phyloP scores from a whole-genome alignment of 2,797 vertebrate genomes.

The Danio kyathit region DNA sequence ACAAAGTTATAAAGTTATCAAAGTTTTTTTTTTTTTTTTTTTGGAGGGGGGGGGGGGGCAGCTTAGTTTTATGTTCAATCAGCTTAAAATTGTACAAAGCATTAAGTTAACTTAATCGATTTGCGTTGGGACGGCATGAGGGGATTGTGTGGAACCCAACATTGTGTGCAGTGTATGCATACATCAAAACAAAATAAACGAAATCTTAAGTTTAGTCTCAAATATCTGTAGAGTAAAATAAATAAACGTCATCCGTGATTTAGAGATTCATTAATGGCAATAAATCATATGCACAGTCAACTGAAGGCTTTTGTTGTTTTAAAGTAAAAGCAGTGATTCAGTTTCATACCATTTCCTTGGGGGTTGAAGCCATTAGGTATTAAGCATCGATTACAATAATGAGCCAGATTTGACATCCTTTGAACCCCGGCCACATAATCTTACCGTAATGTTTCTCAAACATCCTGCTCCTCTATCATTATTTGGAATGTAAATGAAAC shows the following conservation, averaged over 20 bases:
- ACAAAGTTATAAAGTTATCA: too few relatives aligned
- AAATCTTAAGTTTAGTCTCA: too few relatives aligned
- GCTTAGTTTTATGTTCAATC: too few relatives aligned
- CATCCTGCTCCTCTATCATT: background rate
- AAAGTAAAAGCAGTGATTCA: conserved; percentile 18
- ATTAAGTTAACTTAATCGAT: too few relatives aligned
- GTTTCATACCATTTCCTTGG: background rate
- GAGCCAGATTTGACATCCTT: background rate
- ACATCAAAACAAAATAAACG: too few relatives aligned
- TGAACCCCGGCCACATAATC: background rate
- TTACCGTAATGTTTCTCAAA: background rate
- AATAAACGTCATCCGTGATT: background rate
- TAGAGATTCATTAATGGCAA: conserved; percentile 27
- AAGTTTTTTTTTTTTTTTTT: too few relatives aligned
- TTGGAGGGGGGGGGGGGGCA: too few relatives aligned
- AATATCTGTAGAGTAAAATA: too few relatives aligned
- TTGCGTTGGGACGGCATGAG: too few relatives aligned
- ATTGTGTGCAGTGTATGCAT: too few relatives aligned
- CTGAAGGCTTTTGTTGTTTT: conserved; percentile 10
- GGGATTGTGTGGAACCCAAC: too few relatives aligned
- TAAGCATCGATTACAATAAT: background rate
- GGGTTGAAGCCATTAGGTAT: background rate
- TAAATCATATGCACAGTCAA: background rate
- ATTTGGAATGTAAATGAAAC: conserved; percentile 25
- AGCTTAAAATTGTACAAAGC: too few relatives aligned